Conservation (phyloP, 2,888 invertebrate genomes). For the Gasteruption jaculator region DNA sequence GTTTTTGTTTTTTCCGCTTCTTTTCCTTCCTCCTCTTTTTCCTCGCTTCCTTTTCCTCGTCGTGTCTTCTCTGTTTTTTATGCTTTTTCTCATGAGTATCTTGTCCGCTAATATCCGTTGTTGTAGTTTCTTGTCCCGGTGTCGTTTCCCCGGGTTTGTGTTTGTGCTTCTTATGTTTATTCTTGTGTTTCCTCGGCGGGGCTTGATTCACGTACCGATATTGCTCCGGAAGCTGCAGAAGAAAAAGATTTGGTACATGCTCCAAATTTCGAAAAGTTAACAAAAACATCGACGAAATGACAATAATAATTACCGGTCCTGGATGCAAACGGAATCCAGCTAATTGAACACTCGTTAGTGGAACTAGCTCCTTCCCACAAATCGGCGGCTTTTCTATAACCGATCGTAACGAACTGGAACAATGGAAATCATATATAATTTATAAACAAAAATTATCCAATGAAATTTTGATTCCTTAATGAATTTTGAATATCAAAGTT, state of each 20-base stretch:
- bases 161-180: slow-evolving; percentile 92
- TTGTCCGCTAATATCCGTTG: slow-evolving; percentile 62
- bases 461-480: slow-evolving; percentile 2
- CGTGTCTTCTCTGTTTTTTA: slow-evolving; percentile 89
- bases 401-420: slow-evolving; percentile 78
- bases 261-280: slow-evolving; percentile 4
- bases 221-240: slow-evolving; percentile 79
- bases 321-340: slow-evolving; percentile 93
- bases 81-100: slow-evolving; percentile 93
- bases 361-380: slow-evolving; percentile 83
- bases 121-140: slow-evolving; percentile 67
- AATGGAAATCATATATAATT: slow-evolving; percentile 8
- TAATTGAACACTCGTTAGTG: slow-evolving; percentile 80
- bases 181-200: slow-evolving; percentile 90
- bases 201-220: slow-evolving; percentile 89
- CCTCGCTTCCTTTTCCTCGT: slow-evolving; percentile 83
- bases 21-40: slow-evolving; percentile 95
- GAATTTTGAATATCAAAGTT: too few species aligned
- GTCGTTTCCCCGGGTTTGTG: slow-evolving; percentile 82
- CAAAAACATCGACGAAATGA: slow-evolving; percentile 2
- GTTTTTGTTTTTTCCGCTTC: slow-evolving; percentile 90
- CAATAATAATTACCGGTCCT: slow-evolving; percentile 65
- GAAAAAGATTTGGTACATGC: slow-evolving; percentile 18
- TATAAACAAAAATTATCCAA: slow-evolving; percentile 5
- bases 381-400: slow-evolving; percentile 95